Conservation (phyloP, 2,888 invertebrate genomes). For the Halictus quadricinctus region DNA sequence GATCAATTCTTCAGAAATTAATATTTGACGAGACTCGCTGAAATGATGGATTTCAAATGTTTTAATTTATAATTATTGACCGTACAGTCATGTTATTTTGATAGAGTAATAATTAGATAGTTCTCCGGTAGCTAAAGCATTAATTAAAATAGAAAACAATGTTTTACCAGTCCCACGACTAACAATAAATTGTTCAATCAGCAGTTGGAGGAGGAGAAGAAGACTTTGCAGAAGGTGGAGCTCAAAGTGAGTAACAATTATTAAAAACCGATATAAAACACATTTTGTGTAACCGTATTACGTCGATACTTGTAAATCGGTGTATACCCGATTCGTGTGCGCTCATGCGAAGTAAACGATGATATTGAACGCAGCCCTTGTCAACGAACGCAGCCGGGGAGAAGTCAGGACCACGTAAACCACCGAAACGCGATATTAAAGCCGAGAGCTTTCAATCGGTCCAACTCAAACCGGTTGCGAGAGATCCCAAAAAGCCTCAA, state of each 20-base stretch:
- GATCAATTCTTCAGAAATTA: too few relatives aligned
- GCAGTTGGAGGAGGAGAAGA: conserved; percentile 75
- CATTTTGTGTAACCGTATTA: background rate
- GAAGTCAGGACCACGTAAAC: conserved; percentile 82
- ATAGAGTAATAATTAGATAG: background rate
- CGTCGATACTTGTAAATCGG: background rate
- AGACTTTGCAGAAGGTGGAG: conserved; percentile 77
- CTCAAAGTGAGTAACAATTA: conserved; percentile 80
- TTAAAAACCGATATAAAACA: background rate
- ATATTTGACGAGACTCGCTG: too few relatives aligned
- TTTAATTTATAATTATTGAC: too few relatives aligned
- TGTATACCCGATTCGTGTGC: background rate
- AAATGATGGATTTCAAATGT: too few relatives aligned
- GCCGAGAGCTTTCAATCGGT: conserved; percentile 85
- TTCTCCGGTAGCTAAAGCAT: background rate
- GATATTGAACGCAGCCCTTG: conserved; percentile 74
- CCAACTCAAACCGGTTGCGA: conserved; percentile 85
- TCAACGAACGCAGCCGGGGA: conserved; percentile 75
- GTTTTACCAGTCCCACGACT: background rate
- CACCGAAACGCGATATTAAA: conserved; percentile 82
- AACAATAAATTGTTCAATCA: conserved; percentile 22
- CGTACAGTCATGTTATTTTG: background rate
- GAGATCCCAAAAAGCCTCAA: conserved; percentile 75
- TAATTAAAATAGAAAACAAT: background rate
- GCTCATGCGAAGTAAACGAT: conserved; percentile 49